A percentile compares a stretch with the other conserved stretches of the same genome.
These are phyloP conservation scores for Phaethornis superciliosus DNA, from an alignment of 2,113 vertebrate species.

Conservation along the genomic window DNA sequence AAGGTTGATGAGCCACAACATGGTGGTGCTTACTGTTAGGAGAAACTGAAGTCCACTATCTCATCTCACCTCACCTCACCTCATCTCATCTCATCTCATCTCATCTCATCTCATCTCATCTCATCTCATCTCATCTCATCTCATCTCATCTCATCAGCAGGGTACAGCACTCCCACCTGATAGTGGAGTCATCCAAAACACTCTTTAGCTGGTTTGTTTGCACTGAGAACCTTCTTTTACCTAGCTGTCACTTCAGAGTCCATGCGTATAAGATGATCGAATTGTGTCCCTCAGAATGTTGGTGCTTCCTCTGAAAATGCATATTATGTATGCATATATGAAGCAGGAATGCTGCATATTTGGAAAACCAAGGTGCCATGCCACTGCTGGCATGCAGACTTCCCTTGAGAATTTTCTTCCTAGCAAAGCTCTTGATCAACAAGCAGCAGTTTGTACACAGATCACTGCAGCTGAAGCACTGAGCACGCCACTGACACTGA, in stretches of 20 bases:
- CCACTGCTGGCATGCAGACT: rapidly evolving
- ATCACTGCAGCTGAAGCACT: neutral
- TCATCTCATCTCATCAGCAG: too few species aligned
- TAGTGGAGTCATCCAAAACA: neutral
- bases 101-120: too few species aligned
- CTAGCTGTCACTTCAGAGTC: neutral
- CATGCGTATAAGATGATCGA: rapidly evolving
- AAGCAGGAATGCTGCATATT: neutral
- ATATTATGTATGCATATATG: neutral
- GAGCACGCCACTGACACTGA: neutral
- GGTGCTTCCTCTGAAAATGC: neutral
- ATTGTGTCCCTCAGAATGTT: neutral
- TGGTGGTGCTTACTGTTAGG: neutral
- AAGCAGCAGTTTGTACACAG: neutral
- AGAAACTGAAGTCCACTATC: neutral
- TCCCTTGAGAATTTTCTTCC: neutral
- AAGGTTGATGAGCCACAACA: neutral
- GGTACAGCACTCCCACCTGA: rapidly evolving
- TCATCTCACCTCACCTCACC: too few species aligned
- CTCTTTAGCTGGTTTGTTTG: neutral
- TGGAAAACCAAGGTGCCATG: neutral
- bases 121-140: too few species aligned
- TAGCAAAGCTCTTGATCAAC: neutral
- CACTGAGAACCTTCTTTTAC: neutral
- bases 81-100: too few species aligned